Evolutionary conservation across 2,113 vertebrate species (phyloP).

Genomic region (Mus spicilegus): DNA sequence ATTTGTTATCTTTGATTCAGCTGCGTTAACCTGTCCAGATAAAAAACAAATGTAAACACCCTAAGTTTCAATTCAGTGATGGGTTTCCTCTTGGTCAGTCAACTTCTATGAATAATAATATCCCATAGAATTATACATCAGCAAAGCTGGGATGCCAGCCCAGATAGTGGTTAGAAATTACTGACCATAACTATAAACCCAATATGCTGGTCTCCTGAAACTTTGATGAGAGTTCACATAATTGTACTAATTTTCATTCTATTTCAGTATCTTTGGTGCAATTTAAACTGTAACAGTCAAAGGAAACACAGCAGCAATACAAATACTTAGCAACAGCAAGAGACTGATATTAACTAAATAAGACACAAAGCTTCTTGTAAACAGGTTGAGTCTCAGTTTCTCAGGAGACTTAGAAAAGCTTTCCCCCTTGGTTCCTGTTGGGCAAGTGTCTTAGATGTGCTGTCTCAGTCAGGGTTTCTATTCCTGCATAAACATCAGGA

Average conservation of each 20-base stretch:
- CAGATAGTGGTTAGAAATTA: not conserved
- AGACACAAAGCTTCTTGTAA: not conserved
- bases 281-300: not conserved
- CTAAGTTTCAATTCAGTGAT: slow-evolving; percentile 43
- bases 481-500: too few species aligned
- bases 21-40: slow-evolving; percentile 91
- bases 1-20: slow-evolving; percentile 97
- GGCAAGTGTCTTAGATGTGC: too few species aligned
- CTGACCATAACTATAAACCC: not conserved
- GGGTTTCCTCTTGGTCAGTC: slow-evolving; percentile 25
- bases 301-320: not conserved
- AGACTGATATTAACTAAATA: not conserved
- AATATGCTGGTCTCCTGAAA: not conserved
- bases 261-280: not conserved
- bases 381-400: not conserved
- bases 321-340: not conserved
- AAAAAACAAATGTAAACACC: slow-evolving; percentile 62
- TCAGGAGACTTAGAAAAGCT: not conserved
- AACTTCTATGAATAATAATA: not conserved
- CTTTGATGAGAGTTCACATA: not conserved
- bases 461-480: too few species aligned
- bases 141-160: not conserved
- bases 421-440: not conserved
- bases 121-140: not conserved
- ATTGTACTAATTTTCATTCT: slow-evolving; percentile 24